Base-by-base conservation (phyloP, 1,140 invertebrate species). In the Sycobia sp. region DNA sequence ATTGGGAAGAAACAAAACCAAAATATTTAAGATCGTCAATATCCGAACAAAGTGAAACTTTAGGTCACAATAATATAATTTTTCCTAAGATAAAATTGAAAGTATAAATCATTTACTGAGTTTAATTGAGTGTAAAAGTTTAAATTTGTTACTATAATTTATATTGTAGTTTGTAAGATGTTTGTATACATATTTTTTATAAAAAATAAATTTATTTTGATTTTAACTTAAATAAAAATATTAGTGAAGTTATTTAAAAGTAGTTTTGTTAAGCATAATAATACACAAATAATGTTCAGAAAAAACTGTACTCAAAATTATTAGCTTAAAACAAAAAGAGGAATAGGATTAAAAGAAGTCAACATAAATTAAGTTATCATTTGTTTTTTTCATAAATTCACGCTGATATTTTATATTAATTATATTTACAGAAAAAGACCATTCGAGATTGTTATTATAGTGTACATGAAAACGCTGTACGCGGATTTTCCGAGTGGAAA, bases 1-100 rank as follows among this genome's bases (percentile, higher is more conserved):
- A 43, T 55, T 90, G 89, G 86, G 57, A 72, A 29, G 67, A 86
- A 59, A 75, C 82, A 3, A 75, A 65, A 66, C 73, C 77, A n/a
- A 18, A 49, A 1, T 71, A 73, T 62, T 47, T 74, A 16, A 51
- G 32, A 44, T 46, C 51, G 18, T 18, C 8, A 18, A 27, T 27
- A 27, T 57, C 20, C 0, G 22, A 38, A 9, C 25, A 67, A 27
- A 14, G 14, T 18, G 44, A 51, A 41, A 13, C 39, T 1, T 49
- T 69, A 10, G 36, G 44, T 11, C 10, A 22, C 18, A n/a, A 58
- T 11, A 73, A 65, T 41, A 9, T 46, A 13, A 46, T 73, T n/a
- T 76, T 76, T 65, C 55, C 56, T 54, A 60, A 59, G 65, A 65
- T 68, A 41, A 59, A 65, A 36, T 0, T 32, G 32, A 50, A 0